Base-by-base conservation (phyloP, 2,888 invertebrate genomes). In the Ophion obscuratus region DNA sequence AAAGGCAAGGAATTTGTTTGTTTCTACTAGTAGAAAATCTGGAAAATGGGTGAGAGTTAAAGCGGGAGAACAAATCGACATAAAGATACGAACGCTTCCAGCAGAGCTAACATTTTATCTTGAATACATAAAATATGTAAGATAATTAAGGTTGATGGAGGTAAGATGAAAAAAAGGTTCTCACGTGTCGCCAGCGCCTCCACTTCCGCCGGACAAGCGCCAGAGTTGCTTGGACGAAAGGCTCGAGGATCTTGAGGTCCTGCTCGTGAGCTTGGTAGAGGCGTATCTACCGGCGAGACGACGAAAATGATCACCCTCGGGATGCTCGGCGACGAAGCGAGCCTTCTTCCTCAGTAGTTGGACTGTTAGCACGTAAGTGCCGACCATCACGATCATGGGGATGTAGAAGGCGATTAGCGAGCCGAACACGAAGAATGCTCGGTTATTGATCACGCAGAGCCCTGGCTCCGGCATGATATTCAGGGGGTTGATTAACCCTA, bases 321-420 rank as follows among this genome's bases (percentile, higher is more conserved):
- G 95, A 92, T 96, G 95, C 87, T 96, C 96, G 62, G 95, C 97
- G 0, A 96, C 97, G 89, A 97, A 95, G 87, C 96, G 95, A 0
- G 97, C 97, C 91, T 97, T 97, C 87, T 97, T 96, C 90, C 97
- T 96, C 89, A 99, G 95, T 89, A 99, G 95, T 89, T 97, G 97
- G 44, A 99, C 98, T 0, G 99, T 99, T 84, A 98, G 95, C 0
- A 97, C 97, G 93, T 98, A 99, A 1, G 98, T 98, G 82, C 98
- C 96, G 86, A 98, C 97, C 99, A 99, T 99, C 90, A 98, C 97
- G 89, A 98, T 95, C 97, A 99, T 98, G 6, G 99, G 99, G 88
- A 99, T 97, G 95, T 99, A 98, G 95, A 99, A 99, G 57, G 99
- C 98, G 81, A 98, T 97, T 92, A 98, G 95, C 0, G 98, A 99